These are phyloP conservation scores for Lagopus leucura DNA, from an alignment of 2,113 vertebrate species.

Conservation along the genomic window DNA sequence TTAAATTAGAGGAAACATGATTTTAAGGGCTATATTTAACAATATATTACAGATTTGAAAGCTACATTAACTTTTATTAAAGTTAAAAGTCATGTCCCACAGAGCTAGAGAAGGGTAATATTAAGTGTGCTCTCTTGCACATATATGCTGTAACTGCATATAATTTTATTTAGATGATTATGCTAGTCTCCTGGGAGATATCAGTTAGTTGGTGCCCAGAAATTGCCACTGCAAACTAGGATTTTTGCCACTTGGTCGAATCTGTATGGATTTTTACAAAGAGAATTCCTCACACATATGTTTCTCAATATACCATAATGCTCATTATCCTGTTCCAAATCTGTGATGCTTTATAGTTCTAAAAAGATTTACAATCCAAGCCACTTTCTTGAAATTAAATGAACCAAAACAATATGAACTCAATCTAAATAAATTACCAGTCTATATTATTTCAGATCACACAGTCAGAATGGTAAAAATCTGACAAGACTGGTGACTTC, in stretches of 20 bases:
- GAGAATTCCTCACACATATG: background rate
- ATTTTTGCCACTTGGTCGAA: conserved; percentile 11
- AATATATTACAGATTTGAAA: background rate
- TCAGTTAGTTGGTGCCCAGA: background rate
- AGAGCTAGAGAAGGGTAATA: background rate
- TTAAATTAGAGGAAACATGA: background rate
- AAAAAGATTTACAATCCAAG: background rate
- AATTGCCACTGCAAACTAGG: background rate
- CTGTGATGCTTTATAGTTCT: background rate
- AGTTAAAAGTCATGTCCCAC: background rate
- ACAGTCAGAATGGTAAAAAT: background rate
- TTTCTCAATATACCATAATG: background rate
- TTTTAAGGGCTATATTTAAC: background rate
- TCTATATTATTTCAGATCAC: background rate
- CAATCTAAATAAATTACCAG: background rate
- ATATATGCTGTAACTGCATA: background rate
- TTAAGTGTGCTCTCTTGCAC: background rate
- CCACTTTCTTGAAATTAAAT: background rate
- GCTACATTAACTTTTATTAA: background rate
- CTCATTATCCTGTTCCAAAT: background rate
- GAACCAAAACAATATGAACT: background rate
- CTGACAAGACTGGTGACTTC: background rate
- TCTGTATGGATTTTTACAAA: background rate
- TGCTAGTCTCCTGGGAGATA: background rate
- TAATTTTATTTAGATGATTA: background rate